Evolutionary conservation across 2,113 vertebrate genomes (phyloP), one percentile per base, ranked within the genome.

Genomic region (Piprites chloris): DNA sequence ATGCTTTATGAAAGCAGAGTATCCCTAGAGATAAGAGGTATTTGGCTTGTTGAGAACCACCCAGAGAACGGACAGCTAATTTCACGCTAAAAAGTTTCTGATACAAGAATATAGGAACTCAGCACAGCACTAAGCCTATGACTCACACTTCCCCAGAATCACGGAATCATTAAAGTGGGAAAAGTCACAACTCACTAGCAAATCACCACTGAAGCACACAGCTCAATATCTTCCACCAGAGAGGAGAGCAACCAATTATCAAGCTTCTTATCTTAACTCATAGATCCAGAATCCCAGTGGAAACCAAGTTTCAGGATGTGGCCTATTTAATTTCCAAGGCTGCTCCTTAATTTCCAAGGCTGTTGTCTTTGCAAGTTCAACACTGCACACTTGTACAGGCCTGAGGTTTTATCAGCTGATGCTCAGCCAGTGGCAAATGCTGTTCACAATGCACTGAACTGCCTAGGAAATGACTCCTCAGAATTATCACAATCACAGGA

Each of bases 121-220:
- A 58, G 67, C 28, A 24, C 0, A 2, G 62, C 0, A 0, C 33
- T n/a, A 73, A 52, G 20, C 5, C 32, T 26, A 2, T 71, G 74
- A 89, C 26, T 87, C 75, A 24, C 33, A 55, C 24, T 27, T 89
- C 52, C 59, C n/a, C 53, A 76, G 71, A 75, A 59, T 24, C 52
- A 73, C 11, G 24, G 9, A 65, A 67, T 44, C 18, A 68, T 12
- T 53, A 3, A 52, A 61, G 62, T 7, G 46, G 30, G 39, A 62
- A 68, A 75, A 83, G 53, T 66, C 80, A 20, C n/a, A 82, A 42
- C 59, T 80, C 63, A 56, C 41, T 12, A 63, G 27, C 19, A 65
- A 85, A 50, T 20, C 32, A 80, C 39, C 27, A 76, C 30, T 35
- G 39, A 87, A 69, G 55, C 24, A 67, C 47, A 27, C 1, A 42